Conservation (phyloP, 1,140 invertebrate genomes). For the Galleria mellonella region DNA sequence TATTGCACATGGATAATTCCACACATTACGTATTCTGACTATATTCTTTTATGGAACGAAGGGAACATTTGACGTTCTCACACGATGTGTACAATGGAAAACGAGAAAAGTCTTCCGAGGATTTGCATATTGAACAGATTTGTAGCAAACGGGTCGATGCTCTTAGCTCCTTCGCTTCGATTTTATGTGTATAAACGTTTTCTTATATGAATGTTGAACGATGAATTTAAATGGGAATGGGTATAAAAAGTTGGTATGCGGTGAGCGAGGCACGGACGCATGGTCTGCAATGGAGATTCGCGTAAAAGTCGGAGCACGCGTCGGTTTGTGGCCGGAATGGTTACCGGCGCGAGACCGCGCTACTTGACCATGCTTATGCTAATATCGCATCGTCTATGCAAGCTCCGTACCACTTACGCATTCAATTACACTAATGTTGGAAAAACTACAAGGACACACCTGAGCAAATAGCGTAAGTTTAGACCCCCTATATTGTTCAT, state of each 20-base stretch:
- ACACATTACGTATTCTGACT: neutral
- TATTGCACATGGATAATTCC: no score
- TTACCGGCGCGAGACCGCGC: slow-evolving; percentile 39
- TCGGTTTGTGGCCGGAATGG: slow-evolving; percentile 28
- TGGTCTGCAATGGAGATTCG: slow-evolving; percentile 17
- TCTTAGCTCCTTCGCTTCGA: neutral
- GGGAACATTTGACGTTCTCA: neutral
- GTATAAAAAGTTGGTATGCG: slow-evolving; percentile 38
- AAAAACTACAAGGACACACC: no score
- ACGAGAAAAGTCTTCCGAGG: neutral
- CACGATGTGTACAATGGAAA: neutral
- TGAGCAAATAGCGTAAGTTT: no score
- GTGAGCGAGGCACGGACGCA: slow-evolving; percentile 34
- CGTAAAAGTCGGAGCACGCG: slow-evolving; percentile 12
- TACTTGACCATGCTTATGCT: slow-evolving; percentile 4
- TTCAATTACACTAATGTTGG: neutral
- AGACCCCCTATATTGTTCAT: no score
- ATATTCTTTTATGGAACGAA: neutral
- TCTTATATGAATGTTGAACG: neutral
- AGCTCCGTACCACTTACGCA: slow-evolving; percentile 1
- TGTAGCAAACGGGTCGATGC: neutral
- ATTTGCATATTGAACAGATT: slow-evolving; percentile 3
- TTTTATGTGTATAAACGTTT: neutral
- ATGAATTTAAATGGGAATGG: slow-evolving; percentile 23
- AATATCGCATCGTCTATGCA: slow-evolving; percentile 1